phyloP scores from a whole-genome alignment of 2,113 vertebrate genomes.

The Struthio camelus region DNA sequence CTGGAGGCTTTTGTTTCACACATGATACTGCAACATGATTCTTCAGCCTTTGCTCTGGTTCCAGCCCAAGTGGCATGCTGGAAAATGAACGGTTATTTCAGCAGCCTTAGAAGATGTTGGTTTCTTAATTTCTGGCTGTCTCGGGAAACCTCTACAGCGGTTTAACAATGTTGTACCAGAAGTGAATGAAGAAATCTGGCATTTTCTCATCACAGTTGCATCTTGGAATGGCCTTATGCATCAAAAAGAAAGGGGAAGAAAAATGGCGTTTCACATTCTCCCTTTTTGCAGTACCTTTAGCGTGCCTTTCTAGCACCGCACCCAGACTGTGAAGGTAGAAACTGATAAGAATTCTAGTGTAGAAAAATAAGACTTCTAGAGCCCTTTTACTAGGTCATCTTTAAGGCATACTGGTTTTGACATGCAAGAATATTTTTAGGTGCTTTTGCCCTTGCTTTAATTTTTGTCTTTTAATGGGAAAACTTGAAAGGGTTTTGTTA shows the following conservation, averaged over 20 bases:
- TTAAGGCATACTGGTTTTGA: background rate
- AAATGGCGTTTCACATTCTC: background rate
- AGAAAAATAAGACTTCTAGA: background rate
- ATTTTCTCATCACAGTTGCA: background rate
- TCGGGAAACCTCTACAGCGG: background rate
- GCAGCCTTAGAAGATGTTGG: background rate
- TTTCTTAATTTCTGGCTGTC: background rate
- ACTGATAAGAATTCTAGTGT: background rate
- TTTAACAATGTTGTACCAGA: background rate
- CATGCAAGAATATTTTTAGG: constrained; percentile 27
- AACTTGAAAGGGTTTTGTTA: background rate
- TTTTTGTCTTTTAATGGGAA: constrained; percentile 1
- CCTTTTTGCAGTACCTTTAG: fast-evolving
- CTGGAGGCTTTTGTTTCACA: background rate
- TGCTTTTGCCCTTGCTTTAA: constrained; percentile 10
- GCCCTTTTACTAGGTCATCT: background rate
- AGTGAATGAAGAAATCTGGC: background rate
- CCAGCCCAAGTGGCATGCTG: background rate
- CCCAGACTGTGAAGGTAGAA: background rate
- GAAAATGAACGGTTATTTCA: background rate
- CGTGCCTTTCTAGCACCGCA: background rate
- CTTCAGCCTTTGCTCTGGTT: background rate
- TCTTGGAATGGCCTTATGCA: background rate
- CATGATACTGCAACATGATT: background rate
- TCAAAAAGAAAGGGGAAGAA: no score